Evolutionary conservation across 2,888 invertebrate genomes (phyloP), one percentile per base, ranked within the genome.

Genomic region (Dichetophora obliterata): DNA sequence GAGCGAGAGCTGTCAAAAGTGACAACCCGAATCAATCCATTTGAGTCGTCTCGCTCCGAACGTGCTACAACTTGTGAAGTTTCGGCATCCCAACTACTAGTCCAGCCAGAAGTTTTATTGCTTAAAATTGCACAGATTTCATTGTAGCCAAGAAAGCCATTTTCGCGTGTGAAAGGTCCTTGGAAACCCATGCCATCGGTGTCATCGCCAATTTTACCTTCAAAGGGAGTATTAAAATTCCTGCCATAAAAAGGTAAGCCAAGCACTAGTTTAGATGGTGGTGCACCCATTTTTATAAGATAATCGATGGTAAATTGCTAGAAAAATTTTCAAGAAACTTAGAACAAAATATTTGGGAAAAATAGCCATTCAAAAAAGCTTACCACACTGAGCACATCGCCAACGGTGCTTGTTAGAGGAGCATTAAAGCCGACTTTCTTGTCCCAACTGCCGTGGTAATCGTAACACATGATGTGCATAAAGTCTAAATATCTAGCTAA

Each of bases 391-490:
- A 94, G 89, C 0, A 90, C 89, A 80, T 87, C 88, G 0, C 84
- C 82, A 5, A 6, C 54, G 0, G 92, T 91, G 34, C 89, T 90
- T 8, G 76, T 79, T 9, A 97, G 85, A 0, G 96, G 96, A 0
- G 96, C 94, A 85, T 96, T 96, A 11, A 95, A 93, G 0, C 95
- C 94, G 0, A 95, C 92, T 76, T 90, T 90, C 0, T 90, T 90
- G 82, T 96, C 95, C 96, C 96, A 96, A 6, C 94, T 92, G 0
- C 96, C 96, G 82, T 96, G 95, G 87, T 96, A 96, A 88, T 97
- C 96, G 87, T 97, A 97, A 79, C 95, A 94, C 96, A 96, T 96
- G 86, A 96, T 92, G 82, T 96, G 95, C 52, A 96, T 91, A 75
- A 91, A 92, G 86, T 95, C 94, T 57, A 94, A 86, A 85, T 93